Evolutionary conservation across 2,888 invertebrate species (phyloP).

Genomic region (Carterocephalus palaemon): DNA sequence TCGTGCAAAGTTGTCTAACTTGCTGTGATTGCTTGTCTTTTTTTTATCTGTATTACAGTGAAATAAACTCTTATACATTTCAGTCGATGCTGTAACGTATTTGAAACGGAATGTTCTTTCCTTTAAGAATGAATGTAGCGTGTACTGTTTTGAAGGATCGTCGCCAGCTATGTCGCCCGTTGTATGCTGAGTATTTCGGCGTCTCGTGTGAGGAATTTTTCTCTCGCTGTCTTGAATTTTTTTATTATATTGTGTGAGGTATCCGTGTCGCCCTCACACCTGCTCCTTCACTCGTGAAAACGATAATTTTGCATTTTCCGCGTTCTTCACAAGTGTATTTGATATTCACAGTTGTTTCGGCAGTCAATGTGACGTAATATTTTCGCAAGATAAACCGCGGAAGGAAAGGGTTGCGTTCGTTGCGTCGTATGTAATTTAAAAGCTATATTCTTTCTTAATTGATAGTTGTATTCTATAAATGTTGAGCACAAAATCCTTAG

Average conservation of each 20-base stretch:
- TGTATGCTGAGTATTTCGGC: slow-evolving; percentile 27
- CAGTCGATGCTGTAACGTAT: slow-evolving; percentile 5
- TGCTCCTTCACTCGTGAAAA: slow-evolving; percentile 64
- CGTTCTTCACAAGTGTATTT: slow-evolving; percentile 52
- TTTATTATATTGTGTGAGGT: slow-evolving; percentile 44
- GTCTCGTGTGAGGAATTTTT: slow-evolving; percentile 41
- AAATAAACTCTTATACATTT: slow-evolving; percentile 20
- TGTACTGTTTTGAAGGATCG: slow-evolving; percentile 3
- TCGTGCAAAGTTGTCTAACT: slow-evolving; percentile 23
- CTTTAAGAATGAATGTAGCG: slow-evolving; percentile 16
- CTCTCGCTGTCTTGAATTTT: slow-evolving; percentile 46
- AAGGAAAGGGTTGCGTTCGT: slow-evolving; percentile 1
- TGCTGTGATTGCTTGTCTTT: slow-evolving; percentile 24
- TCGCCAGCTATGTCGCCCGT: slow-evolving; percentile 21
- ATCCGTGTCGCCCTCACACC: slow-evolving; percentile 55
- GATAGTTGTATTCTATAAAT: too few species aligned
- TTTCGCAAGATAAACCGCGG: too few species aligned
- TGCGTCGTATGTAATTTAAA: neutral
- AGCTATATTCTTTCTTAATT: too few species aligned
- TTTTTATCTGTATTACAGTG: slow-evolving; percentile 16
- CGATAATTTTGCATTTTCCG: slow-evolving; percentile 69
- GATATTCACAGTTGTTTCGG: slow-evolving; percentile 46
- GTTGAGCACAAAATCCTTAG: too few species aligned
- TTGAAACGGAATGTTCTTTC: slow-evolving; percentile 8
- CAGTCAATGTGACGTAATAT: slow-evolving; percentile 34